Conservation (phyloP, 2,888 invertebrate genomes). For the Sphaerophoria taeniata region DNA sequence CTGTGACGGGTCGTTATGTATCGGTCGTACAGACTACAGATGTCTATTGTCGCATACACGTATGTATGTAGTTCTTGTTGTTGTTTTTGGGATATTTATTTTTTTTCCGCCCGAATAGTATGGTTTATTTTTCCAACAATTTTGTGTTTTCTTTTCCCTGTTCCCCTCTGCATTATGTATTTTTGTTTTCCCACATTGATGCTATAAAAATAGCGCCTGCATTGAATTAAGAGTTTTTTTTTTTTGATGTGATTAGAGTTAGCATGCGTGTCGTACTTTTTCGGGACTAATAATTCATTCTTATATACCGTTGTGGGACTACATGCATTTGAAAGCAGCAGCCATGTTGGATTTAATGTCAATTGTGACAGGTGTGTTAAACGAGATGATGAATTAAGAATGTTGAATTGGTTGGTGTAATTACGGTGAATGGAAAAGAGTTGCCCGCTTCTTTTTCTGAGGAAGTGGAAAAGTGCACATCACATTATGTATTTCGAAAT, state of each 20-base stretch:
- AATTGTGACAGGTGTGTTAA: constrained; percentile 46
- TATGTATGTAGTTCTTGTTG: constrained; percentile 34
- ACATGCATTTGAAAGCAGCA: constrained; percentile 1
- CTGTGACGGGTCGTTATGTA: constrained; percentile 52
- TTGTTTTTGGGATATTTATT: constrained; percentile 29
- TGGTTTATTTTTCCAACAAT: constrained; percentile 43
- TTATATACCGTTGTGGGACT: background rate
- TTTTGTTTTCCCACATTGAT: background rate
- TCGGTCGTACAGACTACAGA: constrained; percentile 71
- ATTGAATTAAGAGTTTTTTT: constrained; percentile 24
- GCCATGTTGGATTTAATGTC: constrained; percentile 16
- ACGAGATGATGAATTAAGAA: constrained; percentile 13
- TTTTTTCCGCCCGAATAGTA: constrained; percentile 32
- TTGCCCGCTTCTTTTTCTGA: background rate
- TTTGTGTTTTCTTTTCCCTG: constrained; percentile 9
- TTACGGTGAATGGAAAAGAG: constrained; percentile 1
- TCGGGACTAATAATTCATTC: constrained; percentile 11
- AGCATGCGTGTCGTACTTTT: constrained; percentile 47
- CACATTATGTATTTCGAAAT: background rate
- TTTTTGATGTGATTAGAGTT: constrained; percentile 27
- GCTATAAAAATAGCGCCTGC: constrained; percentile 14
- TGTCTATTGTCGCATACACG: constrained; percentile 67
- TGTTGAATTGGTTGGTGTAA: background rate
- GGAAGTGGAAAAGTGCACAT: background rate
- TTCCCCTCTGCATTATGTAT: constrained; percentile 27